phyloP scores from a whole-genome alignment of 2,113 vertebrate genomes.

The Prietella phreatophila region DNA sequence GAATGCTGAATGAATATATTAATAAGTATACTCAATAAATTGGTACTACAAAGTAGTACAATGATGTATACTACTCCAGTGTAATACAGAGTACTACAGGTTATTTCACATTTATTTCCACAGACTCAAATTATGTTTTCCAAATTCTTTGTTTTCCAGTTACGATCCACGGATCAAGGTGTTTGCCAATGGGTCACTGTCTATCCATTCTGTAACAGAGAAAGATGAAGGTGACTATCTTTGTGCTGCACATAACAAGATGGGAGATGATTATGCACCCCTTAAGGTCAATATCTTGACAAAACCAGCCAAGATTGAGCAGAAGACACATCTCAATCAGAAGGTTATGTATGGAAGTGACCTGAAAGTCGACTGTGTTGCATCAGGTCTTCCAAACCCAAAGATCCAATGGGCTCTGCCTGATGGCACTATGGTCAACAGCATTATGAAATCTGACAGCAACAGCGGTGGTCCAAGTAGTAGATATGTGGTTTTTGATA shows the following conservation, averaged over 20 bases:
- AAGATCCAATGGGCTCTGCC: conserved; percentile 90
- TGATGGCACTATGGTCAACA: conserved; percentile 86
- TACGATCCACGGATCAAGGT: conserved; percentile 81
- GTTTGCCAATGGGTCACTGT: conserved; percentile 81
- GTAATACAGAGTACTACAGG: neutral
- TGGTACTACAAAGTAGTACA: neutral
- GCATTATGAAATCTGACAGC: conserved; percentile 69
- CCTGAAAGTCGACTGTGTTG: conserved; percentile 87
- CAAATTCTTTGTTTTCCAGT: conserved; percentile 60
- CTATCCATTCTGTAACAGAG: conserved; percentile 78
- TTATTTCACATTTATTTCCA: neutral
- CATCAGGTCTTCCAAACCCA: conserved; percentile 85
- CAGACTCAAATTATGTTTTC: neutral
- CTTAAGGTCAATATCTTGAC: conserved; percentile 82
- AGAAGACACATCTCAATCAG: conserved; percentile 73
- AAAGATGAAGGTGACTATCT: conserved; percentile 86
- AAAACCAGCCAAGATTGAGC: conserved; percentile 83
- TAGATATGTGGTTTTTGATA: conserved; percentile 86
- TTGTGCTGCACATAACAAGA: conserved; percentile 85
- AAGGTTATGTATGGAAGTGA: conserved; percentile 78
- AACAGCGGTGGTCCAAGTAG: conserved; percentile 67
- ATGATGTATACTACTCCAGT: neutral
- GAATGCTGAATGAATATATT: neutral
- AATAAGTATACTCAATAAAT: neutral
- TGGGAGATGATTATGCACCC: conserved; percentile 81